Conservation (phyloP, 2,888 invertebrate genomes). For the Orthosia cruda region DNA sequence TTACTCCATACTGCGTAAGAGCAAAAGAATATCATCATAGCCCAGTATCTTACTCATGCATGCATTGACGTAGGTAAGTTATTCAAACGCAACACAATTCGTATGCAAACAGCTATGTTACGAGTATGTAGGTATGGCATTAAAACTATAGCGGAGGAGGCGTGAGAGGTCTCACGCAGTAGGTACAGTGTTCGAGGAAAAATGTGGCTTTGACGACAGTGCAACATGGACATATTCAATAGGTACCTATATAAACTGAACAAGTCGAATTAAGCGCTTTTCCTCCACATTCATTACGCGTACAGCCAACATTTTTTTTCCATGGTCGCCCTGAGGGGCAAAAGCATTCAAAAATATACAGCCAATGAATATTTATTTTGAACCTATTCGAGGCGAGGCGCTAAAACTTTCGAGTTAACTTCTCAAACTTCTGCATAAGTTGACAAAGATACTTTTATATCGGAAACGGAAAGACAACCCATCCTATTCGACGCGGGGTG, state of each 20-base stretch:
- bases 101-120: conserved; percentile 37
- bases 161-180: conserved; percentile 51
- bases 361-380: too few species aligned
- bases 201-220: conserved; percentile 1
- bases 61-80: conserved; percentile 34
- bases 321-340: too few species aligned
- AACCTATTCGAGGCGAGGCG: too few species aligned
- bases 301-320: too few species aligned
- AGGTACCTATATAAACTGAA: not conserved
- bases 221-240: not conserved
- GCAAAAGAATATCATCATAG: conserved; percentile 13
- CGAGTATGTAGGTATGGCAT: conserved; percentile 17
- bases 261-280: not conserved
- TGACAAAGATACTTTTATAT: too few species aligned
- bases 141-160: conserved; percentile 6
- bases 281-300: too few species aligned
- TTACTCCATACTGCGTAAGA: not conserved
- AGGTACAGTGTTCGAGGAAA: conserved; percentile 50
- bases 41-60: conserved; percentile 17
- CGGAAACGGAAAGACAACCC: too few species aligned
- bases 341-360: too few species aligned
- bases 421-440: too few species aligned
- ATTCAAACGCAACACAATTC: conserved; percentile 31
- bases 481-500: too few species aligned
- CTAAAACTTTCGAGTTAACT: too few species aligned